Evolutionary conservation across 2,797 vertebrate species (phyloP).

Genomic region (Halcyon chelicuti): DNA sequence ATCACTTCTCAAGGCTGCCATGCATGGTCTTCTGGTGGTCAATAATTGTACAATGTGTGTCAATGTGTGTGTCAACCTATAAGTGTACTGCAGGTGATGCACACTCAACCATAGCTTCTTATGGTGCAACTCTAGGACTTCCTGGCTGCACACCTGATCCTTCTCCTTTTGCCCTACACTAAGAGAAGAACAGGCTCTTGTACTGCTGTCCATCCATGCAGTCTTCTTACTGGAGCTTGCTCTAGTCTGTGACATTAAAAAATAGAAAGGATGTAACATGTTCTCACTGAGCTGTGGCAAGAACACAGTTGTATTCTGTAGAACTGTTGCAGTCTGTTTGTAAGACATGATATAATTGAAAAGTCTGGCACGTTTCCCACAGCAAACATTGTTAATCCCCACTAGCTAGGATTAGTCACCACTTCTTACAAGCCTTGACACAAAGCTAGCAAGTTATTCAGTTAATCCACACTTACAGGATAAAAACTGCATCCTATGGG

Average conservation of each 20-base stretch:
- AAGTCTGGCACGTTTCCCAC: conserved; percentile 65
- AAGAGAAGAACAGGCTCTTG: not conserved
- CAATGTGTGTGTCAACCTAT: rapidly evolving
- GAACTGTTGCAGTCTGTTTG: conserved; percentile 26
- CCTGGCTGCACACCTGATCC: not conserved
- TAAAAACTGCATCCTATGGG: conserved; percentile 68
- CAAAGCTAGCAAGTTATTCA: conserved; percentile 69
- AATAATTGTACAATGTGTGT: not conserved
- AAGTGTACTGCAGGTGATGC: not conserved
- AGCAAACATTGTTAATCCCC: conserved; percentile 69
- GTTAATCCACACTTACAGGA: conserved; percentile 60
- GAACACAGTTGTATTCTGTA: not conserved
- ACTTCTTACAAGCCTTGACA: conserved; percentile 69
- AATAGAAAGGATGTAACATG: not conserved
- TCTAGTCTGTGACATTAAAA: not conserved
- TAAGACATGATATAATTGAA: conserved; percentile 65
- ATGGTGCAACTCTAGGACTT: not conserved
- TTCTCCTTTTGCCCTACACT: not conserved
- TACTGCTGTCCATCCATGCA: not conserved
- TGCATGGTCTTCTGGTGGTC: not conserved
- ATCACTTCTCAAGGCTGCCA: not conserved
- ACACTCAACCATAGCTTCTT: rapidly evolving
- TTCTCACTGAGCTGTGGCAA: not conserved
- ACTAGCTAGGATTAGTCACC: conserved; percentile 73
- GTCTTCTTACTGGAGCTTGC: not conserved